These are phyloP conservation scores for Linurgus olivaceus DNA, from an alignment of 2,797 vertebrate genomes.

Conservation along the genomic window DNA sequence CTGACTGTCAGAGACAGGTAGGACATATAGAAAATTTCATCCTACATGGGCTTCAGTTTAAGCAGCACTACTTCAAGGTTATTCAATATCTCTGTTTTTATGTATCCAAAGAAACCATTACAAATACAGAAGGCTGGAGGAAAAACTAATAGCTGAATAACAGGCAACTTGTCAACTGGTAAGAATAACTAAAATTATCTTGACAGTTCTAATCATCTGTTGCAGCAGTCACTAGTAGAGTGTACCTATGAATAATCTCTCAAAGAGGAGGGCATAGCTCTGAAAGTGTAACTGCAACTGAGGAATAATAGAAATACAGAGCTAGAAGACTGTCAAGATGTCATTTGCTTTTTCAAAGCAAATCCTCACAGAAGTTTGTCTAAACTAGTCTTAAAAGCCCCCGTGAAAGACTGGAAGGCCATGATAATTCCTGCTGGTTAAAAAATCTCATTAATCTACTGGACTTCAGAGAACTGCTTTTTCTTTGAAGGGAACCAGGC, in stretches of 20 bases:
- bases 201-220: not conserved
- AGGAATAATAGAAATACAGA: constrained; percentile 4
- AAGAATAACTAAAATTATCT: constrained; percentile 13
- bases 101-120: not conserved
- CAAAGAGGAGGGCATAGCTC: not conserved
- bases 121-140: not conserved
- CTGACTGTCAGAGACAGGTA: not conserved
- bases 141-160: not conserved
- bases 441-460: constrained; percentile 43
- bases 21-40: not conserved
- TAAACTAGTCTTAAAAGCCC: constrained; percentile 33
- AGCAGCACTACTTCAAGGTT: not conserved
- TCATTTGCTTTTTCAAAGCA: constrained; percentile 34
- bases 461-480: constrained; percentile 39
- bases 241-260: not conserved
- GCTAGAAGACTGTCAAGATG: not conserved
- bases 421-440: constrained; percentile 34
- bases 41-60: not conserved
- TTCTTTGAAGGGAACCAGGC: constrained; percentile 51
- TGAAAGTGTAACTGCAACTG: not conserved
- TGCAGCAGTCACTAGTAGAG: not conserved
- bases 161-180: not conserved
- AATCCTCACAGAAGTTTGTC: constrained; percentile 25
- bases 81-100: not conserved
- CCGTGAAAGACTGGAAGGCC: constrained; percentile 24